Conservation (phyloP, 2,888 invertebrate species). For the Pardosa pseudoannulata region DNA sequence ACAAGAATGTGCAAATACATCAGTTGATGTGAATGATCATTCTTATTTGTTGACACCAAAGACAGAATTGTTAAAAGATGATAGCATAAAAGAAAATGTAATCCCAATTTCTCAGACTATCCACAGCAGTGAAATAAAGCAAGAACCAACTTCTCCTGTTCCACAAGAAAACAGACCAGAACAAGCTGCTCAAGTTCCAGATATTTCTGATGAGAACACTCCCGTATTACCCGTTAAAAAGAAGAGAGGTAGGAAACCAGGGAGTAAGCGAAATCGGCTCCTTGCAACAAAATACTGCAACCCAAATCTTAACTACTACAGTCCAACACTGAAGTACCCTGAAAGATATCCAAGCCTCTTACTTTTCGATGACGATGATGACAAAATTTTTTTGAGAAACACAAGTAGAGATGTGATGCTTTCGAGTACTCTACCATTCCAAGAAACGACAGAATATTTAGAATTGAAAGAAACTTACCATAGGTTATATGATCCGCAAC, state of each 20-base stretch:
- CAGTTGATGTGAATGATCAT: too few species aligned
- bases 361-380: constrained; percentile 32
- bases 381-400: constrained; percentile 37
- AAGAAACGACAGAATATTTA: constrained; percentile 36
- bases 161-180: background rate
- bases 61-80: too few species aligned
- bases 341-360: constrained; percentile 36
- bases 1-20: too few species aligned
- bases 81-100: too few species aligned
- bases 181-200: background rate
- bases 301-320: background rate
- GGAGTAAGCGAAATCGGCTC: constrained; percentile 20
- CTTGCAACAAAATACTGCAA: background rate
- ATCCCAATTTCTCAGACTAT: too few species aligned
- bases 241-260: constrained; percentile 47
- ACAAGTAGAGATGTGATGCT: constrained; percentile 49
- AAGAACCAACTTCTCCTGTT: too few species aligned
- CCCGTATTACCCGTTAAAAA: constrained; percentile 36
- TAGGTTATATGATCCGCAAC: background rate
- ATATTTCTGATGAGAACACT: too few species aligned
- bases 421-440: constrained; percentile 51
- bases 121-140: too few species aligned
- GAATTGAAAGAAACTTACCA: constrained; percentile 36
- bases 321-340: constrained; percentile 26
- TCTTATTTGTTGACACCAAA: too few species aligned